phyloP scores from a whole-genome alignment of 1,140 invertebrate species.

The Rhopalosiphum maidis region DNA sequence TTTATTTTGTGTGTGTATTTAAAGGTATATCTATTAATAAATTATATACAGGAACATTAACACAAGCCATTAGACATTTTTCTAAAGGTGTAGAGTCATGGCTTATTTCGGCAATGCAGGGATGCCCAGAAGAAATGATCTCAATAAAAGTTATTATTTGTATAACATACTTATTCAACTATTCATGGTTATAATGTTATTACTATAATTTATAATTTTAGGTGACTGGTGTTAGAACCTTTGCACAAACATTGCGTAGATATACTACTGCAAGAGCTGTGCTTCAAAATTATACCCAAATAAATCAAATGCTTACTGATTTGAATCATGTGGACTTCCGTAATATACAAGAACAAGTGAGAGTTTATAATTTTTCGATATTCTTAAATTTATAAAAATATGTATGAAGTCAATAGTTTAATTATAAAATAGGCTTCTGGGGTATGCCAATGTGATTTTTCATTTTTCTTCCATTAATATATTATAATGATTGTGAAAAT shows the following conservation, averaged over 20 bases:
- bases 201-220: slow-evolving; percentile 59
- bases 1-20: slow-evolving; percentile 57
- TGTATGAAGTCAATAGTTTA: not conserved
- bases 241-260: slow-evolving; percentile 91
- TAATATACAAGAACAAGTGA: slow-evolving; percentile 87
- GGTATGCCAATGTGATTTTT: slow-evolving; percentile 93
- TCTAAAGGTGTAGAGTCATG: slow-evolving; percentile 89
- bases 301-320: slow-evolving; percentile 96
- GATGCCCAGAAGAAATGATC: slow-evolving; percentile 83
- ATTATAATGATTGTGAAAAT: not conserved
- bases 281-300: slow-evolving; percentile 93
- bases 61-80: slow-evolving; percentile 92
- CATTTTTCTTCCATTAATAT: not conserved
- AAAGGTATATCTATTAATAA: not conserved
- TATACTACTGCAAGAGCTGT: slow-evolving; percentile 97
- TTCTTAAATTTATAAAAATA: not conserved
- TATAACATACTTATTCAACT: not conserved
- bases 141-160: slow-evolving; percentile 74
- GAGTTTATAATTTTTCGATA: not conserved
- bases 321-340: slow-evolving; percentile 96
- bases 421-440: slow-evolving; percentile 76
- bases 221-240: slow-evolving; percentile 83
- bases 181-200: not conserved
- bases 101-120: slow-evolving; percentile 85
- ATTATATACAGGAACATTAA: slow-evolving; percentile 75